These are phyloP conservation scores for Elaphurus davidianus DNA, from an alignment of 2,113 vertebrate species.

Conservation along the genomic window DNA sequence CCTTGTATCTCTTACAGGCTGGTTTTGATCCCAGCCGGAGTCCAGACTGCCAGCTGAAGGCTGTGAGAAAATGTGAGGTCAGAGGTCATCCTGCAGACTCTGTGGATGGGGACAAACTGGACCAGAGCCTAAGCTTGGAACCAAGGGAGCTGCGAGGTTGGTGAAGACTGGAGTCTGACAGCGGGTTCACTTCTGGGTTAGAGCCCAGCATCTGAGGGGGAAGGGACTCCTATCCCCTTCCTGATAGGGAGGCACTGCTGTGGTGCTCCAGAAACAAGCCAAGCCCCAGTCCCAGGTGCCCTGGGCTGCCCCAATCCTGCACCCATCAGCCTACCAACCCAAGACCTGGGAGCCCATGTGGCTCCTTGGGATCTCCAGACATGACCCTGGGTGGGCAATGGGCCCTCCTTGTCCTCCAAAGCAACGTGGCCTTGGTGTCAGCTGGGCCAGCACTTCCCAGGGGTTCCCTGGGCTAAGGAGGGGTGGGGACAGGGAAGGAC, in stretches of 20 bases:
- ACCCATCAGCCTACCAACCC: neutral
- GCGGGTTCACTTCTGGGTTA: neutral
- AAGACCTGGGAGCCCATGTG: neutral
- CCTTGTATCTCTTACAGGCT: neutral
- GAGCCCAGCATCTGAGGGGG: neutral
- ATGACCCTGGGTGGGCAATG: accelerated
- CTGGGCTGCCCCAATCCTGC: neutral
- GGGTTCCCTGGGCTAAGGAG: neutral
- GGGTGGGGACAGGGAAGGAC: neutral
- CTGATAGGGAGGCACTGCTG: neutral
- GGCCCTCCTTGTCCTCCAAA: neutral
- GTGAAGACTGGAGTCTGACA: neutral
- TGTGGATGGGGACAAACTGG: neutral
- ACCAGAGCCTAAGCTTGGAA: neutral
- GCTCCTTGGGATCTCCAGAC: neutral
- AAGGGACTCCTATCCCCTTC: neutral
- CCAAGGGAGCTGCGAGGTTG: neutral
- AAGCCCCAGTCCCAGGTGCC: too few species aligned
- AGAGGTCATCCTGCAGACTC: neutral
- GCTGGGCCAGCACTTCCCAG: neutral
- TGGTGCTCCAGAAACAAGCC: neutral
- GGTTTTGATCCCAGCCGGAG: neutral
- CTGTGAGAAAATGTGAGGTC: neutral
- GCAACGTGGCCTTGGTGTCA: neutral
- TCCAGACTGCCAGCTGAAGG: neutral